A percentile compares a stretch with the other conserved stretches of the same genome.
Evolutionary conservation across 2,888 invertebrate genomes (phyloP).

Genomic region (Mermis nigrescens): DNA sequence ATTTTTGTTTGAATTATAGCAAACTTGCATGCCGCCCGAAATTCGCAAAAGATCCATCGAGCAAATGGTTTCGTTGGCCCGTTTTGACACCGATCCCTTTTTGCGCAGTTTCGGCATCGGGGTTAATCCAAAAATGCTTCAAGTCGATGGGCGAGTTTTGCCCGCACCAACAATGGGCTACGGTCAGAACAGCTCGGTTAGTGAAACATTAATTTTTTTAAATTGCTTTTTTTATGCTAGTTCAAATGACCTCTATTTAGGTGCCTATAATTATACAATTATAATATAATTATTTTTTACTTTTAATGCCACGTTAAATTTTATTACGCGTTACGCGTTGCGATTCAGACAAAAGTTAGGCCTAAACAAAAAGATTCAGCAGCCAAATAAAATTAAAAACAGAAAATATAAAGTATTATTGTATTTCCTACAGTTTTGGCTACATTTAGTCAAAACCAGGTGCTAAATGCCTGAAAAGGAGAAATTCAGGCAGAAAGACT

Average conservation of each 20-base stretch:
- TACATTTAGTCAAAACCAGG: too few species aligned
- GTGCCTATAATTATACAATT: not conserved
- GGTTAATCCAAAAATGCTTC: constrained; percentile 11
- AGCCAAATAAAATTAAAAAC: too few species aligned
- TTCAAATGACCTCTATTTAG: not conserved
- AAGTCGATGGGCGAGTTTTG: constrained; percentile 14
- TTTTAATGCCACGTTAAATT: too few species aligned
- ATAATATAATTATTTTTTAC: too few species aligned
- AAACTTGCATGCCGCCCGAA: not conserved
- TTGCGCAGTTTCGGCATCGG: constrained; percentile 14
- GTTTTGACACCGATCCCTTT: constrained; percentile 9
- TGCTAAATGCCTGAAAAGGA: too few species aligned
- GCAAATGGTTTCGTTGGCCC: constrained; percentile 4
- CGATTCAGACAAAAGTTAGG: too few species aligned
- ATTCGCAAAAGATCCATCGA: not conserved
- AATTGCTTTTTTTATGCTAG: not conserved
- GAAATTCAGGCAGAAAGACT: too few species aligned
- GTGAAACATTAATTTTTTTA: too few species aligned
- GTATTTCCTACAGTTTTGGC: too few species aligned
- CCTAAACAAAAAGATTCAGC: too few species aligned
- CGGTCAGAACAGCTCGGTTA: constrained; percentile 6
- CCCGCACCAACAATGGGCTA: constrained; percentile 8
- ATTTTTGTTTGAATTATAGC: not conserved
- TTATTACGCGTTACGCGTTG: too few species aligned
- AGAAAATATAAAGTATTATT: too few species aligned